phyloP scores from a whole-genome alignment of 1,140 invertebrate genomes.

The Ephestia elutella region DNA sequence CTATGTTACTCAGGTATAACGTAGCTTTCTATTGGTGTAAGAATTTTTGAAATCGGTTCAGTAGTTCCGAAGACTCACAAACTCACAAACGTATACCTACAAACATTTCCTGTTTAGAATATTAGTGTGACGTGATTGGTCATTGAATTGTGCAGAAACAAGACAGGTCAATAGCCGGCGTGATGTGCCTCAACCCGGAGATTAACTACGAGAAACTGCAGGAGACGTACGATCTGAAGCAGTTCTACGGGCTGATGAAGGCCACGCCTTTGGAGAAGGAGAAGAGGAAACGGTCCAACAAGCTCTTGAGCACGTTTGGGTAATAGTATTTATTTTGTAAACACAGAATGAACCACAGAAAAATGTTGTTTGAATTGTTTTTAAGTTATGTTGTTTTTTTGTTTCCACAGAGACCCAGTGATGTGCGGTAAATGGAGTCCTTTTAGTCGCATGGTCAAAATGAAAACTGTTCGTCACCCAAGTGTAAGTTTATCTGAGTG shows the following conservation, averaged over 20 bases:
- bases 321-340: too few relatives aligned
- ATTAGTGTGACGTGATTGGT: too few relatives aligned
- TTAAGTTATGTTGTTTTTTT: neutral
- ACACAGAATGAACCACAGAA: too few relatives aligned
- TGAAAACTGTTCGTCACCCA: constrained; percentile 13
- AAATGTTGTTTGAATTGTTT: too few relatives aligned
- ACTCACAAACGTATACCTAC: too few relatives aligned
- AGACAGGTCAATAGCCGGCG: constrained; percentile 63
- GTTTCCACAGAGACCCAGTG: constrained; percentile 41
- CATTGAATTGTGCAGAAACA: constrained; percentile 32
- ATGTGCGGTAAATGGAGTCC: constrained; percentile 49
- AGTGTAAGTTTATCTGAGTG: constrained; percentile 20
- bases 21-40: too few relatives aligned
- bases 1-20: too few relatives aligned
- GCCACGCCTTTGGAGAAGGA: constrained; percentile 48
- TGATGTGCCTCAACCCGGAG: constrained; percentile 75
- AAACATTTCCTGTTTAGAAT: too few relatives aligned
- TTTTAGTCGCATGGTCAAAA: constrained; percentile 24
- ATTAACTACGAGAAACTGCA: constrained; percentile 78
- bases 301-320: constrained; percentile 46
- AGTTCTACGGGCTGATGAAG: constrained; percentile 52
- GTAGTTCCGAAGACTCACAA: too few relatives aligned
- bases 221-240: constrained; percentile 68
- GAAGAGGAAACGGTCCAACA: constrained; percentile 35
- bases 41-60: too few relatives aligned